Evolutionary conservation across 2,113 vertebrate species (phyloP), one percentile per base, ranked within the genome.

Genomic region (Lutjanus erythropterus): DNA sequence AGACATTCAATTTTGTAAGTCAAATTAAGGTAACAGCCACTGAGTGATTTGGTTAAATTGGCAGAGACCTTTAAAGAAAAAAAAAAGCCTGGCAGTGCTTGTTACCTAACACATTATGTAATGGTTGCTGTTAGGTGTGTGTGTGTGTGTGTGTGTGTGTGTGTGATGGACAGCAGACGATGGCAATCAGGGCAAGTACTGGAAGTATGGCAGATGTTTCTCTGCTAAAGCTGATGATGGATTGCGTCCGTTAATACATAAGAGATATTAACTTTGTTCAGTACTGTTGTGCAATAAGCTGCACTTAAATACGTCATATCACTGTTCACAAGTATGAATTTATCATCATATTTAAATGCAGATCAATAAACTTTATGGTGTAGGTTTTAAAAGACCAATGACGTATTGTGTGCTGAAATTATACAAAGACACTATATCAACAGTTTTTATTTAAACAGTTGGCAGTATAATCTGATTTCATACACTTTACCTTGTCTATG

Each of bases 71-170:
- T 9, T 42, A 42, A 64, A 25, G 15, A n/a, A 67, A 60, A 71
- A 64, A 60, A 71, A 55, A 59, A 65, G 1, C 46, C 58, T 65
- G 8, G 55, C 9, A 50, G 53, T 12, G 69, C n/a, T 62, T 21
- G 60, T 74, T 76, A 89, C 46, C 59, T 84, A 84, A 86, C 44
- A 59, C 25, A 56, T 84, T 81, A 81, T 76, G 62, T 79, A 71
- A 84, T 56, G 23, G 15, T 47, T 60, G 49, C 62, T 78, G 55
- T 72, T 55, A 53, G 66, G 60, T 75, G 35, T 29, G 39, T 33
- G 23, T 25, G 23, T 60, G 67, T 42, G 47, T 27, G 23, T 70
- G 25, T 47, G 31, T 68, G 73, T 68, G 73, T 47, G 49, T 80
- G 39, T 58, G 49, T 77, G 70, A 73, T 55, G 15, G 39, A 73